A percentile compares a stretch with the other conserved stretches of the same genome.
Evolutionary conservation across 2,888 invertebrate species (phyloP).

Genomic region (Rambutsinella grinnellia): DNA sequence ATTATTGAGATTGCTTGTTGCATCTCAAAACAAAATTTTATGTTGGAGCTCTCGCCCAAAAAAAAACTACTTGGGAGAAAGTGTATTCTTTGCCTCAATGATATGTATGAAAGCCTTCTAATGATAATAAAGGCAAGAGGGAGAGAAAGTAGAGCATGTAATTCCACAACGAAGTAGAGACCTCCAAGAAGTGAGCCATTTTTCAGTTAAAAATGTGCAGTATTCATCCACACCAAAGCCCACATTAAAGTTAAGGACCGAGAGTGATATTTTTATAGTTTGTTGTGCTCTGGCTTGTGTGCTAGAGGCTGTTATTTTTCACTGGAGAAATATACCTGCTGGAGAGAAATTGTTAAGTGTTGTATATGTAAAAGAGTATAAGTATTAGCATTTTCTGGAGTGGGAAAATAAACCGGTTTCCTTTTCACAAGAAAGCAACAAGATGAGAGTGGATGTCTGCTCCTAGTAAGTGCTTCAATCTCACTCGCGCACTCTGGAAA

Average conservation of each 20-base stretch:
- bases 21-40: constrained; percentile 6
- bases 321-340: not conserved
- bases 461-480: not conserved
- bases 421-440: not conserved
- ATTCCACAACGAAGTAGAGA: constrained; percentile 8
- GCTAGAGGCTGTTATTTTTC: constrained; percentile 42
- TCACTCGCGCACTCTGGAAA: not conserved
- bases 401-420: not conserved
- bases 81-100: no score
- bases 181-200: not conserved
- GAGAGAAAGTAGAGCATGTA: constrained; percentile 42
- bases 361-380: not conserved
- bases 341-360: not conserved
- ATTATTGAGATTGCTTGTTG: constrained; percentile 41
- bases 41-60: not conserved
- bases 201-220: not conserved
- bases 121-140: not conserved
- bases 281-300: constrained; percentile 37
- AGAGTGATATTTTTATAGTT: not conserved
- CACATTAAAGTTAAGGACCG: not conserved
- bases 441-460: not conserved
- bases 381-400: not conserved
- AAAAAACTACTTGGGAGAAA: not conserved
- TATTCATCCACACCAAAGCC: no score
- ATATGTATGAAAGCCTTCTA: not conserved